Percentiles rank a stretch among this genome's conserved stretches.
Conservation (phyloP, 2,888 invertebrate genomes). For the Lepidochitona cinerea region DNA sequence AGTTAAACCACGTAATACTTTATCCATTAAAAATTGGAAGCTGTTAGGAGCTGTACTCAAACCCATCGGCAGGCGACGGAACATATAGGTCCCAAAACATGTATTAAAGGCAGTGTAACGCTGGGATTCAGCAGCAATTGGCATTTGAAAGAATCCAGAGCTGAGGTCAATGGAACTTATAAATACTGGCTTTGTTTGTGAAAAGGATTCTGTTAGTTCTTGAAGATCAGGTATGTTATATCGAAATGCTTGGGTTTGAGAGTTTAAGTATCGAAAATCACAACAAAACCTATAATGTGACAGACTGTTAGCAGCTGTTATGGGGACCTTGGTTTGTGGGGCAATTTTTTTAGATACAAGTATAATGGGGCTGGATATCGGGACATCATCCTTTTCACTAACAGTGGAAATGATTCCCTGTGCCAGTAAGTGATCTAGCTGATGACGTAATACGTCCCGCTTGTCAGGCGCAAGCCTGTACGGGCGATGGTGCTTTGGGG, state of each 20-base stretch:
- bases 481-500: neutral
- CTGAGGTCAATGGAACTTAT: slow-evolving; percentile 7
- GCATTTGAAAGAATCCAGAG: slow-evolving; percentile 15
- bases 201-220: slow-evolving; percentile 6
- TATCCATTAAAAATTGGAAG: slow-evolving; percentile 14
- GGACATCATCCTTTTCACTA: neutral
- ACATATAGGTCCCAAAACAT: slow-evolving; percentile 10
- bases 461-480: slow-evolving; percentile 3
- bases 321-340: neutral
- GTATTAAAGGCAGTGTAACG: neutral
- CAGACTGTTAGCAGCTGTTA: neutral
- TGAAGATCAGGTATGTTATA: slow-evolving; percentile 10
- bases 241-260: slow-evolving; percentile 1
- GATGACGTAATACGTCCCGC: slow-evolving; percentile 2
- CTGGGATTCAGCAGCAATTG: neutral
- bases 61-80: slow-evolving; percentile 2
- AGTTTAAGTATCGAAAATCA: slow-evolving; percentile 9
- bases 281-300: slow-evolving; percentile 7
- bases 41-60: neutral
- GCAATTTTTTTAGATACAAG: neutral
- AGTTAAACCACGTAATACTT: neutral
- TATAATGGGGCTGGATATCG: slow-evolving; percentile 3
- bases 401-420: slow-evolving; percentile 10
- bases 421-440: slow-evolving; percentile 4
- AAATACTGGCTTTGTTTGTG: neutral